phyloP scores from a whole-genome alignment of 2,888 invertebrate species.

The Ectropis crepuscularia region DNA sequence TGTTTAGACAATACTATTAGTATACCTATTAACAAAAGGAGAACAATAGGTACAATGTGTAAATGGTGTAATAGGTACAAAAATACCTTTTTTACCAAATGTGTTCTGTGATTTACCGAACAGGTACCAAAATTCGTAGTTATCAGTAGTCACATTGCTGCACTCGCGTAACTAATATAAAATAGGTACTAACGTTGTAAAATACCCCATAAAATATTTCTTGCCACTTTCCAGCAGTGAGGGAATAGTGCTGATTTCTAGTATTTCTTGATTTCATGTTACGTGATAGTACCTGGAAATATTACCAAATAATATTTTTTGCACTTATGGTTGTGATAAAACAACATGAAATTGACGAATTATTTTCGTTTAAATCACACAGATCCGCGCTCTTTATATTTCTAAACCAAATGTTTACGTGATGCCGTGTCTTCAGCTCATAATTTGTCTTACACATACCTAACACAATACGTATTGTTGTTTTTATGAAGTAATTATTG shows the following conservation, averaged over 20 bases:
- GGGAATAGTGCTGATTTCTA: constrained; percentile 21
- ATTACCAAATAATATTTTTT: constrained; percentile 78
- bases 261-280: constrained; percentile 35
- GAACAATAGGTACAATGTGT: too few species aligned
- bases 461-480: too few species aligned
- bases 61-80: constrained; percentile 10
- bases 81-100: constrained; percentile 5
- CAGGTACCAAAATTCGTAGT: constrained; percentile 10
- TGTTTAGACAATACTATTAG: constrained; percentile 7
- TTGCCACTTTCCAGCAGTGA: constrained; percentile 32
- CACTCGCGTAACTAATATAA: neutral
- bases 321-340: constrained; percentile 82
- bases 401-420: constrained; percentile 63
- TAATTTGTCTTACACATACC: too few species aligned
- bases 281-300: constrained; percentile 71
- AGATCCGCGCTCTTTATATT: constrained; percentile 56
- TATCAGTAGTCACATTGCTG: constrained; percentile 1
- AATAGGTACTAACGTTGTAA: neutral
- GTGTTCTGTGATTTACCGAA: constrained; percentile 12
- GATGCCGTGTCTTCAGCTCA: too few species aligned
- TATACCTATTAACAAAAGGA: constrained; percentile 10
- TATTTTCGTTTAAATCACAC: constrained; percentile 46
- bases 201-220: constrained; percentile 15
- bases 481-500: too few species aligned
- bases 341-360: constrained; percentile 69